phyloP scores from a whole-genome alignment of 2,797 vertebrate species.

The Paratrypauchen microcephalus region DNA sequence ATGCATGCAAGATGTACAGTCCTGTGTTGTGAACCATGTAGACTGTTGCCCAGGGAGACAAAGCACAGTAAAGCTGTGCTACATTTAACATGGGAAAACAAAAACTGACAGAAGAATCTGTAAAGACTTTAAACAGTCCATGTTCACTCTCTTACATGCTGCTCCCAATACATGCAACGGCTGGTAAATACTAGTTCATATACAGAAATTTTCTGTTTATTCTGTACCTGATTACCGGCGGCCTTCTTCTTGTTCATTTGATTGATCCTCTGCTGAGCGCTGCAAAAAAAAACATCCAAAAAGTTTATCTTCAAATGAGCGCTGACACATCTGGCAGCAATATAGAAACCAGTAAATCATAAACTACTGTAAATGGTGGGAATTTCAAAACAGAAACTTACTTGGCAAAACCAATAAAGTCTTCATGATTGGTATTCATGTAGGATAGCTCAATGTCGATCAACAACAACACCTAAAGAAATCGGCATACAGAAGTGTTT shows the following conservation, averaged over 20 bases:
- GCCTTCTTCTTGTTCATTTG: constrained; percentile 96
- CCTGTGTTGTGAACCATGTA: constrained; percentile 28
- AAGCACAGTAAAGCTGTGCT: constrained; percentile 39
- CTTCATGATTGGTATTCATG: constrained; percentile 99
- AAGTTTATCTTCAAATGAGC: neutral
- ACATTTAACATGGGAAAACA: constrained; percentile 41
- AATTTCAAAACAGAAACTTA: constrained; percentile 66
- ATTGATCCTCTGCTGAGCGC: constrained; percentile 95
- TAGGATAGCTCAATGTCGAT: constrained; percentile 97
- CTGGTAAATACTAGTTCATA: too few relatives aligned
- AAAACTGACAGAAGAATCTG: constrained; percentile 35
- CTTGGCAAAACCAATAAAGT: constrained; percentile 99
- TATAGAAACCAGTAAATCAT: neutral
- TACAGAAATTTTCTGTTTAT: neutral
- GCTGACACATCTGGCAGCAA: neutral
- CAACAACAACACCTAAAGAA: constrained; percentile 88
- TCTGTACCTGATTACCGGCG: constrained; percentile 92
- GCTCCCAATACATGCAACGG: too few relatives aligned
- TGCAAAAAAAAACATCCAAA: constrained; percentile 53
- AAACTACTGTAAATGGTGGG: neutral
- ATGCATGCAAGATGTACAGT: constrained; percentile 8
- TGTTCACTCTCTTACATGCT: neutral
- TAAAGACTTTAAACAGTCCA: constrained; percentile 13
- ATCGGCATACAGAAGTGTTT: neutral
- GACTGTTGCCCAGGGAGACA: constrained; percentile 35